phyloP scores from a whole-genome alignment of 2,113 vertebrate species.

The Phyllostomus discolor region DNA sequence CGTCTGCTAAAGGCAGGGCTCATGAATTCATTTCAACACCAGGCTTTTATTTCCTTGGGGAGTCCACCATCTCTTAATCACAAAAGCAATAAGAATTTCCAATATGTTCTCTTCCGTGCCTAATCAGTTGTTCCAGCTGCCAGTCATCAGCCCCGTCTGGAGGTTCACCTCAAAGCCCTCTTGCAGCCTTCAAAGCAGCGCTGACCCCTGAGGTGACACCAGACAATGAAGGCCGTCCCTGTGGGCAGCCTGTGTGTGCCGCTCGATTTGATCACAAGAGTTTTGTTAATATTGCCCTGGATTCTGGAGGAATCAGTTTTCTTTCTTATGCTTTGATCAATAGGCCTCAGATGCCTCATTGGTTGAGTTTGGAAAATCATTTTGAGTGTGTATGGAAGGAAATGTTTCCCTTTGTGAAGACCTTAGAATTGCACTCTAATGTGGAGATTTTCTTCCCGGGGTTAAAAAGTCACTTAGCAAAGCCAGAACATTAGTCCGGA shows the following conservation, averaged over 20 bases:
- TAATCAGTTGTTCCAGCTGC: conserved; percentile 68
- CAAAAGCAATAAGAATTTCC: conserved; percentile 67
- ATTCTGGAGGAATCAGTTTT: conserved; percentile 19
- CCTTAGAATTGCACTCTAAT: background rate
- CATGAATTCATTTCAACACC: conserved; percentile 19
- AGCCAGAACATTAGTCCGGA: background rate
- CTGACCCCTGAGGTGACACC: conserved; percentile 56
- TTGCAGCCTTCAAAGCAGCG: conserved; percentile 49
- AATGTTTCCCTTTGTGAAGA: conserved; percentile 6
- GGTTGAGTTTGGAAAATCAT: conserved; percentile 43
- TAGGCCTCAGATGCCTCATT: background rate
- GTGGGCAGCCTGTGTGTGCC: conserved; percentile 18
- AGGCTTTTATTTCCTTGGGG: conserved; percentile 56
- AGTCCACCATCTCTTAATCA: conserved; percentile 66
- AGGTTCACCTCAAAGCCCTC: conserved; percentile 55
- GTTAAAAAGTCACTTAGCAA: conserved; percentile 23
- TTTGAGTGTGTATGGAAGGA: background rate
- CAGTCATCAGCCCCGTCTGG: conserved; percentile 48
- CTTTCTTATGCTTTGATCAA: conserved; percentile 28
- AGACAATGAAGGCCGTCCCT: conserved; percentile 56
- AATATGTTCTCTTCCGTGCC: conserved; percentile 51
- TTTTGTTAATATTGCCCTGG: conserved; percentile 53
- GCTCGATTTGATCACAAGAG: conserved; percentile 55
- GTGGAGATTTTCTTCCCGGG: background rate
- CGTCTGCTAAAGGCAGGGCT: background rate